Conservation (phyloP, 2,888 invertebrate genomes). For the Deilephila porcellus region DNA sequence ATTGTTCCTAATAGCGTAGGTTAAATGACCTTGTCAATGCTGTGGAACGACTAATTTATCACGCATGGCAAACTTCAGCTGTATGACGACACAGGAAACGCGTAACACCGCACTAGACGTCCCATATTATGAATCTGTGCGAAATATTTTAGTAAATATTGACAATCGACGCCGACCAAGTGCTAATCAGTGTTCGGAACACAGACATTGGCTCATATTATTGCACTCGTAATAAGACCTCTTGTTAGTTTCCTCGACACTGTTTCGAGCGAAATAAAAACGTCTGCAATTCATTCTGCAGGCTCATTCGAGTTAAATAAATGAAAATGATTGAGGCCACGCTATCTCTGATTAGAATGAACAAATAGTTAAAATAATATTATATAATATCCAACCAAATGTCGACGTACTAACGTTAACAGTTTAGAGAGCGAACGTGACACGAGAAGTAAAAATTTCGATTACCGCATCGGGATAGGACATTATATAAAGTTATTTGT, state of each 20-base stretch:
- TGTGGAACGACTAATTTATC: conserved; percentile 60
- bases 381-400: conserved; percentile 23
- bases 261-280: conserved; percentile 9
- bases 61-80: conserved; percentile 64
- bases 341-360: conserved; percentile 6
- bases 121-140: conserved; percentile 8
- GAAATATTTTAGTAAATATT: conserved; percentile 7
- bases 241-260: background rate
- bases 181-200: background rate
- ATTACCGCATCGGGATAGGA: conserved; percentile 23
- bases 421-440: conserved; percentile 20
- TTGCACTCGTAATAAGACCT: background rate
- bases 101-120: conserved; percentile 41
- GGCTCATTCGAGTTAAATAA: background rate
- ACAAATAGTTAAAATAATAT: conserved; percentile 13
- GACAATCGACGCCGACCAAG: background rate
- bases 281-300: too few relatives aligned
- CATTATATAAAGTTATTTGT: conserved; percentile 23
- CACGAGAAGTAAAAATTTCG: conserved; percentile 26
- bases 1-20: conserved; percentile 47
- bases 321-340: conserved; percentile 4
- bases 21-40: conserved; percentile 68
- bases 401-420: conserved; percentile 20
- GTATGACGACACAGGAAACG: conserved; percentile 60
- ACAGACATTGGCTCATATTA: background rate